Evolutionary conservation across 1,140 invertebrate genomes (phyloP).

Genomic region (Antheraea mylitta): DNA sequence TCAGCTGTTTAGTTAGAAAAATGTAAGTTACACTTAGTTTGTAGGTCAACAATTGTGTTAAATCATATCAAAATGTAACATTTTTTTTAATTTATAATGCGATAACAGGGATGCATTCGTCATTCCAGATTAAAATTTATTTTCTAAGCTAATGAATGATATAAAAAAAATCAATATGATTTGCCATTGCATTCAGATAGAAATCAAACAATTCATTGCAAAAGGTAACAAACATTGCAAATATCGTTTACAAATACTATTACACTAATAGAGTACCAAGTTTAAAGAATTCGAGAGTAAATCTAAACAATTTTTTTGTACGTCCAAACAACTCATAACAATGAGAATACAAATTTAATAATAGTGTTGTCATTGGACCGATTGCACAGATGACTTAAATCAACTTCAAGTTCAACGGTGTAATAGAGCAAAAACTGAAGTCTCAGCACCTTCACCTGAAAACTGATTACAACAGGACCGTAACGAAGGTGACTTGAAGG

Average conservation of each 20-base stretch:
- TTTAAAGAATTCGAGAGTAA: not conserved
- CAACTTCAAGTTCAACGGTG: conserved; percentile 28
- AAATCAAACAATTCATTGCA: not conserved
- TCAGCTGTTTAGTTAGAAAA: no score
- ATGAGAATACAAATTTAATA: conserved; percentile 7
- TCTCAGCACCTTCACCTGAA: conserved; percentile 12
- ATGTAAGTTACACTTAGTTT: no score
- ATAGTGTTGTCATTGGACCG: conserved; percentile 8
- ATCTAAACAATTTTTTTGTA: not conserved
- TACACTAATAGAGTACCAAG: not conserved
- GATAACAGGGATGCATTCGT: no score
- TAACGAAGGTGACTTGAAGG: not conserved
- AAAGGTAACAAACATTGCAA: not conserved
- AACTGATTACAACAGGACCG: conserved; percentile 3
- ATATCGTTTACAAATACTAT: no score
- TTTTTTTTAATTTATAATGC: no score
- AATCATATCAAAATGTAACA: no score
- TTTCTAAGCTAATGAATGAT: no score
- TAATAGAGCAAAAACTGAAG: conserved; percentile 6
- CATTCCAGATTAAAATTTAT: no score
- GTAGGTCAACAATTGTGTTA: no score
- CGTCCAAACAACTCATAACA: not conserved
- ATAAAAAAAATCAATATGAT: no score
- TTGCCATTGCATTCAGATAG: not conserved
- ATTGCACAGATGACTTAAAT: conserved; percentile 16